Conservation (phyloP, 2,113 vertebrate genomes). For the Brachypodius melanocephalos region DNA sequence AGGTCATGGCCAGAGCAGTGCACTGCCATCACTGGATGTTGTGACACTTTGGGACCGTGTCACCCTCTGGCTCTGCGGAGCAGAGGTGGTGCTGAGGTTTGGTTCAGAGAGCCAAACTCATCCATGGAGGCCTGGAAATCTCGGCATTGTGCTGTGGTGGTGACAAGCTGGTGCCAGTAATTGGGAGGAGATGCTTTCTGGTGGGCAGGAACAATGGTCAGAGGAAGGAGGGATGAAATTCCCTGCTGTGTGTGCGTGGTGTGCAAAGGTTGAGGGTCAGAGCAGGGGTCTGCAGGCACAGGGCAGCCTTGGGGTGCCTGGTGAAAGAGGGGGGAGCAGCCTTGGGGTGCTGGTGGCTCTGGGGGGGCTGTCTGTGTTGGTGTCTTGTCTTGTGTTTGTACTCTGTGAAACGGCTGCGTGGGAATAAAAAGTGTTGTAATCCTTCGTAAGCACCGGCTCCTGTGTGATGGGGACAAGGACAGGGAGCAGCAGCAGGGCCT, state of each 20-base stretch:
- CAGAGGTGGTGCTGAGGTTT: neutral
- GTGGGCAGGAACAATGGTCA: neutral
- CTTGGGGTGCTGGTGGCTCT: neutral
- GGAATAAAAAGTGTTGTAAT: slow-evolving; percentile 55
- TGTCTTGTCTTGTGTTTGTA: slow-evolving; percentile 37
- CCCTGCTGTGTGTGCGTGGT: accelerated
- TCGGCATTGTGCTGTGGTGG: accelerated
- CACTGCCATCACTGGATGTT: accelerated
- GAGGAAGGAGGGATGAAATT: neutral
- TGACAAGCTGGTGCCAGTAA: accelerated
- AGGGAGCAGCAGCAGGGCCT: neutral
- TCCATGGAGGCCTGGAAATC: neutral
- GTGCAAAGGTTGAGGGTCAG: accelerated
- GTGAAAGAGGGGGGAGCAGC: neutral
- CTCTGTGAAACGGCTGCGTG: slow-evolving; percentile 32
- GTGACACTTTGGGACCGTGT: accelerated
- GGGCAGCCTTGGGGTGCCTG: accelerated
- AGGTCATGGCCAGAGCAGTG: accelerated
- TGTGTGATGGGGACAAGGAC: accelerated
- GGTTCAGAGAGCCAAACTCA: accelerated
- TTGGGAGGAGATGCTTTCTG: neutral
- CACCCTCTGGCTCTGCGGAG: accelerated
- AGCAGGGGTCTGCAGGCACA: accelerated
- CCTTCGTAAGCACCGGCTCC: neutral
- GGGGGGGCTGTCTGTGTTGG: neutral